These are phyloP conservation scores for Thelaira solivaga DNA, from an alignment of 2,888 invertebrate species.

Conservation along the genomic window DNA sequence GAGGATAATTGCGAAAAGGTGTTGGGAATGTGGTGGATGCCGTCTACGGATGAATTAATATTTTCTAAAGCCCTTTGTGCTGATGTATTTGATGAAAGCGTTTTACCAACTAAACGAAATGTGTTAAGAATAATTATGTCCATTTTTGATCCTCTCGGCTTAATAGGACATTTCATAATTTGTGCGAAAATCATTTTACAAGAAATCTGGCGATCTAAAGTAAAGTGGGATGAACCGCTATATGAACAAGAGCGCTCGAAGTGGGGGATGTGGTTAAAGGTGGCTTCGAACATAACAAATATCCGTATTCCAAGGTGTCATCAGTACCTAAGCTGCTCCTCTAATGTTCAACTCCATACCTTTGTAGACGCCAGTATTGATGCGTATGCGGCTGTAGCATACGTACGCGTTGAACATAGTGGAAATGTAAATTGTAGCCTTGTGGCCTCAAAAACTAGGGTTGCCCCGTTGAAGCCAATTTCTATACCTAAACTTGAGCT, in stretches of 20 bases:
- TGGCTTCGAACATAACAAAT: too few species aligned
- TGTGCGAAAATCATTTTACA: not conserved
- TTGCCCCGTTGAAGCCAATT: conserved; percentile 40
- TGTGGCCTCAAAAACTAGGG: not conserved
- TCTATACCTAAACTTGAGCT: conserved; percentile 48
- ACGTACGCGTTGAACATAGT: conserved; percentile 11
- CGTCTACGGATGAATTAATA: too few species aligned
- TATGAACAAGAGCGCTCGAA: not conserved
- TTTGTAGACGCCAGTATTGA: conserved; percentile 53
- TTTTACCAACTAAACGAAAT: too few species aligned
- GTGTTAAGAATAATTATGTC: too few species aligned
- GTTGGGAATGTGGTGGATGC: too few species aligned
- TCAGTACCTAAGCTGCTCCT: not conserved
- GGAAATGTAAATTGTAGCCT: not conserved
- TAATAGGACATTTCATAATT: too few species aligned
- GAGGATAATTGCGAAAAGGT: too few species aligned
- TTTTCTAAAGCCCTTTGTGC: too few species aligned
- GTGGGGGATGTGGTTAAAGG: not conserved
- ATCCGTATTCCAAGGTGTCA: conserved; percentile 42
- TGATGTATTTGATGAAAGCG: too few species aligned
- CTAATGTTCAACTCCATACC: conserved; percentile 38
- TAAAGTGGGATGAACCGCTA: not conserved
- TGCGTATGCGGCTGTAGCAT: conserved; percentile 51
- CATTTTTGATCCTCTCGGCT: too few species aligned
- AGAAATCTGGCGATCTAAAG: not conserved